Conservation (phyloP, 1,140 invertebrate genomes). For the Whitmania pigra region DNA sequence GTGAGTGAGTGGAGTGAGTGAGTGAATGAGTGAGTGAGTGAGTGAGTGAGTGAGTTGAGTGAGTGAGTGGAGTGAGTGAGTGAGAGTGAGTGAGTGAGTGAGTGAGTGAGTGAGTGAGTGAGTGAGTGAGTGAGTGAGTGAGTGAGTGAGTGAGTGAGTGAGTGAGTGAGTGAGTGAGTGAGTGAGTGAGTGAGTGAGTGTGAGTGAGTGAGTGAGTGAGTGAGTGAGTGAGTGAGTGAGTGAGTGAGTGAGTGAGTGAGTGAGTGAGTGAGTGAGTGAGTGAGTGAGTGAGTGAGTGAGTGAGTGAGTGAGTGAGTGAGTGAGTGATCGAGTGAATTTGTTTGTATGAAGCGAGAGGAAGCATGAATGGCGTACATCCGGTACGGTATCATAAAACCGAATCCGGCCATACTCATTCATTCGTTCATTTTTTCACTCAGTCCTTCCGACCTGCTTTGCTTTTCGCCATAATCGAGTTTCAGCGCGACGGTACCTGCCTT, state of each 20-base stretch:
- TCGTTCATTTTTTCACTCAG: background rate
- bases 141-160: constrained; percentile 9
- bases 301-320: constrained; percentile 24
- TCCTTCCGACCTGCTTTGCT: background rate
- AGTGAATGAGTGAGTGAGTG: too few relatives aligned
- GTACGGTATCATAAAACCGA: too few relatives aligned
- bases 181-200: constrained; percentile 18
- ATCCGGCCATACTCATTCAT: too few relatives aligned
- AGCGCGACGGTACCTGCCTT: constrained; percentile 1
- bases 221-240: constrained; percentile 18
- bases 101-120: constrained; percentile 1
- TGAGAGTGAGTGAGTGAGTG: too few relatives aligned
- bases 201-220: constrained; percentile 12
- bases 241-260: constrained; percentile 16
- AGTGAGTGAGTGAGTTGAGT: too few relatives aligned
- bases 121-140: constrained; percentile 7
- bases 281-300: constrained; percentile 24
- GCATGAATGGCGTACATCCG: background rate
- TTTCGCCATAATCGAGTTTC: constrained; percentile 16
- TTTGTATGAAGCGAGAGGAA: background rate
- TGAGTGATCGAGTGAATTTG: constrained; percentile 13
- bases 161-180: constrained; percentile 18
- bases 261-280: constrained; percentile 24
- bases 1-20: too few relatives aligned
- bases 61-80: too few relatives aligned